These are phyloP conservation scores for Melanchra persicariae DNA, from an alignment of 2,888 invertebrate species.

Conservation along the genomic window DNA sequence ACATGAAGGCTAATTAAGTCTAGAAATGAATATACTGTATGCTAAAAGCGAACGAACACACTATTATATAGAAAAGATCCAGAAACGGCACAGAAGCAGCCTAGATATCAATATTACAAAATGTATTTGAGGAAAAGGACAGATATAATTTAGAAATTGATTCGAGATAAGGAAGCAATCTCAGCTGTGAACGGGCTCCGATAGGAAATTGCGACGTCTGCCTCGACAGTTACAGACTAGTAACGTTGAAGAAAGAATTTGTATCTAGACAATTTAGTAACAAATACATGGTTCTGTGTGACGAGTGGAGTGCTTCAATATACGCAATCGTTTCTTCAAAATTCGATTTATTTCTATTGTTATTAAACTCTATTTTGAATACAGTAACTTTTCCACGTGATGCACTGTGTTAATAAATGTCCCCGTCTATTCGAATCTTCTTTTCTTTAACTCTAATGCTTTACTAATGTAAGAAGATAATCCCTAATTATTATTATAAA, in stretches of 20 bases:
- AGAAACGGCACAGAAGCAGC: not conserved
- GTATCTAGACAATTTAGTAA: slow-evolving; percentile 58
- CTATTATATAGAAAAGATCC: not conserved
- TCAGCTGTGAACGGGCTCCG: slow-evolving; percentile 70
- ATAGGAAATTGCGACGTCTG: slow-evolving; percentile 82
- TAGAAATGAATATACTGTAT: not conserved
- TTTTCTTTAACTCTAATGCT: too few species aligned
- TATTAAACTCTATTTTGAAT: too few species aligned
- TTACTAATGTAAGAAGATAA: too few species aligned
- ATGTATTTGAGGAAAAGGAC: slow-evolving; percentile 63
- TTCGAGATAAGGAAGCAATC: slow-evolving; percentile 83
- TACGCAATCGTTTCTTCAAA: not conserved
- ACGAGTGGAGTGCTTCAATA: slow-evolving; percentile 9
- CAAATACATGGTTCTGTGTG: slow-evolving; percentile 22
- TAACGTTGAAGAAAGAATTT: slow-evolving; percentile 53
- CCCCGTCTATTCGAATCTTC: too few species aligned
- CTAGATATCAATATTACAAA: slow-evolving; percentile 40
- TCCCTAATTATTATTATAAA: too few species aligned
- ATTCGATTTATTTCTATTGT: too few species aligned
- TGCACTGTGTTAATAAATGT: too few species aligned
- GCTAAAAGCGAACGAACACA: not conserved
- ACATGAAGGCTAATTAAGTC: too few species aligned
- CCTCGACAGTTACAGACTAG: slow-evolving; percentile 58
- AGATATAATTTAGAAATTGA: slow-evolving; percentile 76
- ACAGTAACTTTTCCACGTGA: too few species aligned